phyloP scores from a whole-genome alignment of 2,113 vertebrate species.

The Eurypyga helias region DNA sequence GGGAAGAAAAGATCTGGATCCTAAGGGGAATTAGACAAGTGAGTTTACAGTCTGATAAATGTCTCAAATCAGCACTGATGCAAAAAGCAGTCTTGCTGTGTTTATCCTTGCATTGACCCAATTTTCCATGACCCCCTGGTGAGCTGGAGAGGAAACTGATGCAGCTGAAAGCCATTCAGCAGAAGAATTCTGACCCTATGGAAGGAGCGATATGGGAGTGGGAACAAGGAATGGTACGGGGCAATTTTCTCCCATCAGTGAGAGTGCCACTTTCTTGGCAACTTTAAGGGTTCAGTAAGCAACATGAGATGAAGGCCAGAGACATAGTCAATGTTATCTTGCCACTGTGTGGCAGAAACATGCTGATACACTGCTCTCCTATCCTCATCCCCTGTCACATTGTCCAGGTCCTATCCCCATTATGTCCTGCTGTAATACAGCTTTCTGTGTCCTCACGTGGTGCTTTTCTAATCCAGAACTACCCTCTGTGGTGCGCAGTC shows the following conservation, averaged over 20 bases:
- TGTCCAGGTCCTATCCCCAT: background rate
- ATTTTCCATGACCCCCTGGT: background rate
- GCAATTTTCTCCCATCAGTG: background rate
- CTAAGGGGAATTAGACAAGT: background rate
- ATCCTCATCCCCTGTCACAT: background rate
- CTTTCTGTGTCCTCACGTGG: background rate
- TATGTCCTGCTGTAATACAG: background rate
- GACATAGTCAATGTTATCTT: background rate
- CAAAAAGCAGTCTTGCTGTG: background rate
- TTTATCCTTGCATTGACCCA: background rate
- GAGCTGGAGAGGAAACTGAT: background rate
- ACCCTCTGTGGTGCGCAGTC: background rate
- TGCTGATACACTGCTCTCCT: background rate
- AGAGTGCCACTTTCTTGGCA: background rate
- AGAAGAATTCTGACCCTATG: background rate
- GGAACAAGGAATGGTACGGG: background rate
- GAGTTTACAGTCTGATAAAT: background rate
- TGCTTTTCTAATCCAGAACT: background rate
- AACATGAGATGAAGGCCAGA: background rate
- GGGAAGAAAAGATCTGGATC: background rate
- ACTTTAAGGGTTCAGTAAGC: background rate
- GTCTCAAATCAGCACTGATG: background rate
- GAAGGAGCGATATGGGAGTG: rapidly evolving
- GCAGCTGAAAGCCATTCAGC: background rate
- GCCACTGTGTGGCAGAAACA: background rate